Conservation (phyloP, 2,797 vertebrate species). For the Champsocephalus gunnari region DNA sequence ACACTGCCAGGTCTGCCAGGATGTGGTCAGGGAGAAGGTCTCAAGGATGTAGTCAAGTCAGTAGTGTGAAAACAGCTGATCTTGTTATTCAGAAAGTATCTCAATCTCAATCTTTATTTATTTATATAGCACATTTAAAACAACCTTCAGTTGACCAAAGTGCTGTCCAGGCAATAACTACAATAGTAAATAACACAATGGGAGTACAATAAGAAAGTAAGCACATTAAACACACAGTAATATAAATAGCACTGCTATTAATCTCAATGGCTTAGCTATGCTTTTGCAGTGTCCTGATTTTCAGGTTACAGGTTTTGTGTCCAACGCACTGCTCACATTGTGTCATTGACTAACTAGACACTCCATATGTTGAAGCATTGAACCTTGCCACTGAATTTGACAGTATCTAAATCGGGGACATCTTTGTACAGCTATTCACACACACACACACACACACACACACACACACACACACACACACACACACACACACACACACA, state of each 20-base stretch:
- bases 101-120: too few relatives aligned
- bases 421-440: constrained; percentile 42
- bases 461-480: constrained; percentile 22
- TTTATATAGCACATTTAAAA: too few relatives aligned
- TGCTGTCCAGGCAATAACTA: too few relatives aligned
- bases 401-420: constrained; percentile 71
- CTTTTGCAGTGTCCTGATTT: not conserved
- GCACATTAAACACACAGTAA: not conserved
- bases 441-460: constrained; percentile 14
- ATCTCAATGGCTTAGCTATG: not conserved
- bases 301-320: too few relatives aligned
- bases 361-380: not conserved
- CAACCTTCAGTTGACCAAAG: too few relatives aligned
- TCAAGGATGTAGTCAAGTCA: constrained; percentile 34
- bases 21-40: constrained; percentile 43
- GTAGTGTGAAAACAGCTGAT: not conserved
- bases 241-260: not conserved
- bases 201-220: not conserved
- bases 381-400: constrained; percentile 52
- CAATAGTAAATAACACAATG: too few relatives aligned
- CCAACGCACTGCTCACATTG: not conserved
- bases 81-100: not conserved
- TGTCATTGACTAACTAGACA: constrained; percentile 15
- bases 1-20: constrained; percentile 60
- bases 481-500: not conserved